Evolutionary conservation across 2,888 invertebrate species (phyloP), one percentile per base, ranked within the genome.

Genomic region (Himalopsyche japonica): DNA sequence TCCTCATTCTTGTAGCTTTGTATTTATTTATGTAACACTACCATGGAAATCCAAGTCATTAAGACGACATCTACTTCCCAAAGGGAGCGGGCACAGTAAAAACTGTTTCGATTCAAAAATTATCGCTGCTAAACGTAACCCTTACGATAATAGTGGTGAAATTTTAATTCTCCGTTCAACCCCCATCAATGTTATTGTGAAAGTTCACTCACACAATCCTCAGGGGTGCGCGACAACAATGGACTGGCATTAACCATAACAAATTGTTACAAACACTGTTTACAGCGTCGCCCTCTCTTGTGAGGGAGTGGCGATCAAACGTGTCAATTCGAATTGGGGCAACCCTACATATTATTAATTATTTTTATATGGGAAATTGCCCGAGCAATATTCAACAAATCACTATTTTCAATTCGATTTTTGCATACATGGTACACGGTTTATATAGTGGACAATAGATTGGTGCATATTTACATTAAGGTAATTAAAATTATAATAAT

Each of bases 241-340:
- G 80, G 80, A 70, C 82, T 49, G 64, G 83, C 85, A 84, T 80
- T 84, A 85, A 84, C 85, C 85, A 83, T 85, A 80, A 85, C 85
- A 85, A 84, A 85, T 85, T 83, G 81, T 77, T 84, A 80, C 48
- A 76, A 82, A 82, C 49, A 70, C 70, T 70, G 24, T 70, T 24
- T 70, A 70, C 30, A 70, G 12, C 70, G 70, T 70, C n/a, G 24
- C 70, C 24, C 27, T 70, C 27, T 70, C 12, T 70, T 70, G 27
- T 27, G 70, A 70, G 70, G 70, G 70, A 27, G 70, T 24, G 24
- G 27, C 70, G 70, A 70, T 70, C 43, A 70, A 70, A 70, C 70
- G 24, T 70, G 70, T 70, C 70, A 70, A 70, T 70, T 70, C 30
- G 24, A 70, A 27, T 70, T 70, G 70, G 24, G 70, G 27, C 70